phyloP scores from a whole-genome alignment of 2,797 vertebrate genomes.

The Geotrypetes seraphini region DNA sequence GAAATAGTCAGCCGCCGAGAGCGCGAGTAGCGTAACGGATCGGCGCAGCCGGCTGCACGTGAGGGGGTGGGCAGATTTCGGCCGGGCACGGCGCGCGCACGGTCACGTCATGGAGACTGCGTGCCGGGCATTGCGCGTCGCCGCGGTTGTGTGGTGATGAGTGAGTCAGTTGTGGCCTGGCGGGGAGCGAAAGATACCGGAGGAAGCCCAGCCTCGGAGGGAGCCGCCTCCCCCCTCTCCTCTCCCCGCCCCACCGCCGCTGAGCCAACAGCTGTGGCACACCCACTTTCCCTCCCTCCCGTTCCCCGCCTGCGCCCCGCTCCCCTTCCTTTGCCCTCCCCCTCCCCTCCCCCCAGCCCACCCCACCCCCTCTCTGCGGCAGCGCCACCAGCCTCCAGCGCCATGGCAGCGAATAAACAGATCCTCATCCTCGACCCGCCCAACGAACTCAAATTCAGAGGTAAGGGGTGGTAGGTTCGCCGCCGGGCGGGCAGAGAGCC shows the following conservation, averaged over 20 bases:
- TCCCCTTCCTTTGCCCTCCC: background rate
- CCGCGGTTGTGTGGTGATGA: conserved; percentile 7
- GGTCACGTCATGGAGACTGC: too few relatives aligned
- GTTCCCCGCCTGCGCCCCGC: background rate
- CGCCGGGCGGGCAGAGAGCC: background rate
- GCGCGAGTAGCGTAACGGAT: too few relatives aligned
- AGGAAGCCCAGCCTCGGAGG: background rate
- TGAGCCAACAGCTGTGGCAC: too few relatives aligned
- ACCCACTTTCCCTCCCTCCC: background rate
- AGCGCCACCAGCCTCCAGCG: conserved; percentile 38
- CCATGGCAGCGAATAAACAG: conserved; percentile 84
- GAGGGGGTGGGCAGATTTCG: too few relatives aligned
- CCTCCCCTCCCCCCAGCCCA: background rate
- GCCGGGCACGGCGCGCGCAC: too few relatives aligned
- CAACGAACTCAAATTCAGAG: conserved; percentile 92
- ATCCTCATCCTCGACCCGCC: conserved; percentile 80
- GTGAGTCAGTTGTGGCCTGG: conserved; percentile 10
- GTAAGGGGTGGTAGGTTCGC: conserved; percentile 42
- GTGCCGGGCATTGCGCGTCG: background rate
- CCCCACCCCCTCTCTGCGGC: conserved; percentile 18
- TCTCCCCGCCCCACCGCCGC: background rate
- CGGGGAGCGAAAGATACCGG: background rate
- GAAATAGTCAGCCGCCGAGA: too few relatives aligned
- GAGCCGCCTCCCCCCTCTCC: background rate
- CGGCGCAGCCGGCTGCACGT: too few relatives aligned